Base-by-base conservation (phyloP, 2,888 invertebrate genomes). In the Cecidostiba fungosa region DNA sequence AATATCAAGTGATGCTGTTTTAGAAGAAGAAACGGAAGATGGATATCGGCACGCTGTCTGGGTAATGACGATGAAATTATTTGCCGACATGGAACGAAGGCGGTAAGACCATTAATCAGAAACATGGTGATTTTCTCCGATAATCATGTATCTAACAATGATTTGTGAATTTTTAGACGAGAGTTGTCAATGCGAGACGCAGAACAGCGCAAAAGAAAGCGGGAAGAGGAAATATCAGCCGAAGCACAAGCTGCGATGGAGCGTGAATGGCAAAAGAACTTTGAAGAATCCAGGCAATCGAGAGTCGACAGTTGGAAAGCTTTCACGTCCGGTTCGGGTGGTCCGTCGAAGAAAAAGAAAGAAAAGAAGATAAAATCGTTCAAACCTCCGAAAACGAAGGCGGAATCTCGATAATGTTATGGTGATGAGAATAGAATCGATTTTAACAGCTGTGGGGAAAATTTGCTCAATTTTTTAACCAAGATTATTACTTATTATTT, bases 251-350 rank as follows among this genome's bases (percentile, higher is more conserved):
- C 96, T 86, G 97, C 98, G 86, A 94, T 97, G 76, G 98, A 99
- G 91, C 97, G 98, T 90, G 99, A 99, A 93, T 99, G 99, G 98
- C 98, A 99, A 88, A 98, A 99, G 92, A 99, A 99, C 94, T 99
- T 99, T 94, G 99, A 99, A 96, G 98, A 98, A 94, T 98, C 98
- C 70, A 95, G 98, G 87, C 98, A 98, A 94, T 98, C 96, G 90
- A 95, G 98, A 87, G 98, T 98, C 0, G 97, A 97, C 88, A 98
- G 98, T 92, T 98, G 98, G 98, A 97, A 98, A 91, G 97, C 96
- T 43, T 98, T 98, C 92, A 97, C 98, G 93, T 96, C 97, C 0
- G 93, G 93, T 59, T 90, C 91, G 5, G 91, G 90, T 16, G 95
- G 95, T 73, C 92, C 93, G 23, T 95, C 96, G 81, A 97, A 97